These are phyloP conservation scores for Enteromius afrohamiltoni DNA, from an alignment of 2,797 vertebrate species.

Conservation along the genomic window DNA sequence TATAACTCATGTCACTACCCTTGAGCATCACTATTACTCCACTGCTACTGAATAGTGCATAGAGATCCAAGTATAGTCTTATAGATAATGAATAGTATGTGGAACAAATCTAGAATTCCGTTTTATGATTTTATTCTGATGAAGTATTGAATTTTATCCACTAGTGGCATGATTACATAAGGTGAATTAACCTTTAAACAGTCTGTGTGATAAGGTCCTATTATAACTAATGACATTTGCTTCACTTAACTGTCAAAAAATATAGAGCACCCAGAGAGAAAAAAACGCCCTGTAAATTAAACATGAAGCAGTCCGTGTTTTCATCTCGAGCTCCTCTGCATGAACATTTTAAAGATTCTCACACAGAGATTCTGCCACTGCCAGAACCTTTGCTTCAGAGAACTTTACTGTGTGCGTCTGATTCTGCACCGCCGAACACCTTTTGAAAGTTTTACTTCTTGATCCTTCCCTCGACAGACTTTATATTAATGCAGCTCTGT, in stretches of 20 bases:
- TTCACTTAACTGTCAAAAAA: slow-evolving; percentile 35
- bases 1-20: slow-evolving; percentile 9
- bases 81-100: slow-evolving; percentile 23
- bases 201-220: slow-evolving; percentile 16
- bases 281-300: slow-evolving; percentile 67
- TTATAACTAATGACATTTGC: slow-evolving; percentile 39
- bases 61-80: slow-evolving; percentile 8
- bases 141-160: slow-evolving; percentile 4
- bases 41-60: slow-evolving; percentile 26
- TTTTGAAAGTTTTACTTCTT: slow-evolving; percentile 57
- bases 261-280: slow-evolving; percentile 43
- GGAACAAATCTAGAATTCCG: not conserved
- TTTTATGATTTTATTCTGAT: slow-evolving; percentile 20
- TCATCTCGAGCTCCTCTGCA: slow-evolving; percentile 33
- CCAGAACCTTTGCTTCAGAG: slow-evolving; percentile 40
- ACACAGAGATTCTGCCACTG: slow-evolving; percentile 19
- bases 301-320: slow-evolving; percentile 65
- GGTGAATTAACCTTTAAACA: slow-evolving; percentile 37
- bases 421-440: slow-evolving; percentile 30
- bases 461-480: slow-evolving; percentile 45
- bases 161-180: slow-evolving; percentile 11
- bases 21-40: slow-evolving; percentile 10
- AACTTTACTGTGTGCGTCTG: slow-evolving; percentile 43
- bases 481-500: slow-evolving; percentile 54
- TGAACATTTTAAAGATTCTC: slow-evolving; percentile 51